Conservation (phyloP, 2,113 vertebrate species). For the Chinchilla lanigera region DNA sequence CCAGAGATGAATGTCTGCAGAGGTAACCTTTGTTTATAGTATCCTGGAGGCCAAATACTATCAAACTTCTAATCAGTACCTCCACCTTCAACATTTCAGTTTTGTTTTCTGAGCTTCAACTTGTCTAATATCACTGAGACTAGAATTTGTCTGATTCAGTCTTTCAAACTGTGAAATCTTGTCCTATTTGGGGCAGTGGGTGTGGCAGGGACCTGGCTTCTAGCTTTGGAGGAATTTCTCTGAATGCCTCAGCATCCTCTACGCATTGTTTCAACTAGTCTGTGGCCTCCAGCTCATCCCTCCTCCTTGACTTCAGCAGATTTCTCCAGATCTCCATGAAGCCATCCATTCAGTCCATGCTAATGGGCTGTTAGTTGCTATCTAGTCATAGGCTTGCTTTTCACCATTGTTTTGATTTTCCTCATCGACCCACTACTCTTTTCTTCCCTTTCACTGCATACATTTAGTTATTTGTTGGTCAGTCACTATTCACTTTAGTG, state of each 20-base stretch:
- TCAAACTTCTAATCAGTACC: neutral
- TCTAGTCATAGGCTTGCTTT: neutral
- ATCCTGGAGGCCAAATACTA: neutral
- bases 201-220: rapidly evolving
- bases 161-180: neutral
- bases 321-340: neutral
- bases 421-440: neutral
- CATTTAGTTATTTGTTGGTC: neutral
- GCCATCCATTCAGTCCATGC: neutral
- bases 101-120: neutral
- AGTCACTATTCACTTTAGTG: slow-evolving; percentile 16
- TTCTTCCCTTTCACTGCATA: neutral
- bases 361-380: neutral
- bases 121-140: neutral
- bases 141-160: neutral
- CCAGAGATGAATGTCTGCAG: neutral
- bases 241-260: neutral
- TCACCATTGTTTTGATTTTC: neutral
- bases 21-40: neutral
- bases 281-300: neutral
- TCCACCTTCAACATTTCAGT: neutral
- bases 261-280: neutral
- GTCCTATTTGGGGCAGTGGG: neutral
- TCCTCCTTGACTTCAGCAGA: neutral
- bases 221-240: neutral